Evolutionary conservation across 2,797 vertebrate species (phyloP).

Genomic region (Enteromius fasciolatus): DNA sequence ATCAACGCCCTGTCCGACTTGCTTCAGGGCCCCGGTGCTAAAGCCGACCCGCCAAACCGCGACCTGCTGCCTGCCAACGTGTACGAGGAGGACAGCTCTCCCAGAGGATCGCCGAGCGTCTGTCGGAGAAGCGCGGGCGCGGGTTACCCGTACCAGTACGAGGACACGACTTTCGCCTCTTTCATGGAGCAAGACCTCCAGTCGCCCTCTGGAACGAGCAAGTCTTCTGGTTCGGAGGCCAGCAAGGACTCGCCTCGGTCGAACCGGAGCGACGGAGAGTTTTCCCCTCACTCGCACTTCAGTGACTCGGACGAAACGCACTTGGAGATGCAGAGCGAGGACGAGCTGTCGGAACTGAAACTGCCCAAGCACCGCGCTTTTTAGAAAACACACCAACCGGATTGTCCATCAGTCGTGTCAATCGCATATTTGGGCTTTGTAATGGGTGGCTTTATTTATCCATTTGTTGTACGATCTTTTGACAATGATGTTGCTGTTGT

Average conservation of each 20-base stretch:
- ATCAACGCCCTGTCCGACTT: conserved; percentile 94
- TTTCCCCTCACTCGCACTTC: conserved; percentile 94
- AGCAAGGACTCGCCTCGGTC: conserved; percentile 86
- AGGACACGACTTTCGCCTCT: conserved; percentile 76
- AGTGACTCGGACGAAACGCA: conserved; percentile 95
- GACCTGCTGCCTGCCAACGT: conserved; percentile 62
- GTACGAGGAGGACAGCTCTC: conserved; percentile 62
- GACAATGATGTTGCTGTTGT: conserved; percentile 57
- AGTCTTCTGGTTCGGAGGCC: conserved; percentile 66
- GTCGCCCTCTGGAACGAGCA: conserved; percentile 72
- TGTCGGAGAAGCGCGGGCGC: conserved; percentile 67
- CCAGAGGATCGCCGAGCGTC: conserved; percentile 60
- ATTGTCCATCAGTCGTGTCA: conserved; percentile 69
- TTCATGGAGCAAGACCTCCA: conserved; percentile 81
- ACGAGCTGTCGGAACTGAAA: conserved; percentile 79
- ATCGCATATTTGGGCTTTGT: conserved; percentile 60
- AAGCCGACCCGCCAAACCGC: conserved; percentile 69
- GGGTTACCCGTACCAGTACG: conserved; percentile 79
- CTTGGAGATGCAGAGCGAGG: conserved; percentile 80
- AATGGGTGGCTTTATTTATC: conserved; percentile 55
- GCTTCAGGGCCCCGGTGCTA: conserved; percentile 75
- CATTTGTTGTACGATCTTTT: conserved; percentile 63
- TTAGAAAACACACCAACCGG: conserved; percentile 56
- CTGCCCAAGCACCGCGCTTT: conserved; percentile 67
- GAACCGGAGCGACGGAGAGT: conserved; percentile 94